Evolutionary conservation across 2,888 invertebrate genomes (phyloP).

Genomic region (Acanthoscelides obtectus): DNA sequence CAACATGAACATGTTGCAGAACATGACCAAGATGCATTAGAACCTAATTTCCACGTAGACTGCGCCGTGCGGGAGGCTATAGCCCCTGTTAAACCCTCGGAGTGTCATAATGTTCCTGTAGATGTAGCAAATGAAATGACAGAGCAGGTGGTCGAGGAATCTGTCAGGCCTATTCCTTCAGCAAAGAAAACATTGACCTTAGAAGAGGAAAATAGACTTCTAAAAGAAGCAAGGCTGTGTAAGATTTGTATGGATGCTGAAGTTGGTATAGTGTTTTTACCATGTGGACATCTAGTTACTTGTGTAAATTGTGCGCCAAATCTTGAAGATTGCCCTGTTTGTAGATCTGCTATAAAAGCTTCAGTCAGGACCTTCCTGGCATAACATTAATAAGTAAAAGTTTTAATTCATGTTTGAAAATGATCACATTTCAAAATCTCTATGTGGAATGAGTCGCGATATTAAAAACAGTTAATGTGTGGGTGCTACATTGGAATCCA

Average conservation of each 20-base stretch:
- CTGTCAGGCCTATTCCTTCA: not conserved
- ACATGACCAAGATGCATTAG: constrained; percentile 4
- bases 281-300: constrained; percentile 89
- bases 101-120: not conserved
- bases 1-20: constrained; percentile 57
- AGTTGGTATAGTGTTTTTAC: constrained; percentile 86
- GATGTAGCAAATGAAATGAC: not conserved
- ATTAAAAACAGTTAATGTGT: too few species aligned
- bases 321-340: constrained; percentile 76
- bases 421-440: too few species aligned
- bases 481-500: too few species aligned
- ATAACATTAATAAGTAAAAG: constrained; percentile 42
- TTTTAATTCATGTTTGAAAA: not conserved
- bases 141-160: not conserved
- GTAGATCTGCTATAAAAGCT: constrained; percentile 74
- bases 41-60: not conserved
- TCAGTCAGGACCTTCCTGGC: constrained; percentile 78
- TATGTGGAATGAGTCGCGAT: too few species aligned
- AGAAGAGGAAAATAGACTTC: constrained; percentile 78
- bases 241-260: constrained; percentile 94
- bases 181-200: constrained; percentile 33
- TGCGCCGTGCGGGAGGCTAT: not conserved
- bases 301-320: constrained; percentile 85
- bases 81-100: not conserved
- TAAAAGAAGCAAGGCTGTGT: constrained; percentile 82